Evolutionary conservation across 2,888 invertebrate genomes (phyloP), one percentile per base, ranked within the genome.

Genomic region (Thymelicus sylvestris): DNA sequence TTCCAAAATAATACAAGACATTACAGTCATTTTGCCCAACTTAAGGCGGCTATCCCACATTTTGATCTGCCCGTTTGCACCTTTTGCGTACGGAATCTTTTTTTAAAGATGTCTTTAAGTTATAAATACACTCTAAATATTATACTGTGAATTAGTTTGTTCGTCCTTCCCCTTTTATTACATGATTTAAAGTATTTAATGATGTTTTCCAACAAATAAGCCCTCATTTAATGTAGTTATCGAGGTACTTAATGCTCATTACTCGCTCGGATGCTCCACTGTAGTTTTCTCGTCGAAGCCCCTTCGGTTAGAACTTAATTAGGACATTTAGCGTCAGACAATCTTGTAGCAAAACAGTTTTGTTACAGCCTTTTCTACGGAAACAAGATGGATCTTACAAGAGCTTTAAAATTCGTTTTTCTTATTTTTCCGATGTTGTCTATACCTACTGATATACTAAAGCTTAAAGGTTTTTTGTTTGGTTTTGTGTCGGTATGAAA

Each of bases 311-410:
- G 59, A 38, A 67, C 38, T 68, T 52, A 55, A 41, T 44, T 19
- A 70, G 19, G 48, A 47, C 47, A 71, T 71, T 73, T 60, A 76
- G 75, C 73, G 41, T 69, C 69, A 44, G 69, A 72, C 67, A 63
- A 65, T 62, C 70, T 74, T 73, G 60, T 41, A 38, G 12, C n/a
- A 13, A 57, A 57, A 57, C 19, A 52, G 13, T 61, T 61, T 61
- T 7, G 7, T 61, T 41, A 61, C 13, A n/a, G n/a, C 38, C 39
- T n/a, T 41, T 38, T 61, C 61, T 12, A 4, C 44, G 44, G 44
- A 44, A 4, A 44, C 12, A 12, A 44, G 44, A 10, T 44, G 12
- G 12, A 44, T 44, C 3, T 38, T 19, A 41, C 62, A 55, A 44
- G 12, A 12, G 55, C 24, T 55, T 55, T 52, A 52, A 19, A 52